Base-by-base conservation (phyloP, 2,888 invertebrate species). In the Andrena flavipes region DNA sequence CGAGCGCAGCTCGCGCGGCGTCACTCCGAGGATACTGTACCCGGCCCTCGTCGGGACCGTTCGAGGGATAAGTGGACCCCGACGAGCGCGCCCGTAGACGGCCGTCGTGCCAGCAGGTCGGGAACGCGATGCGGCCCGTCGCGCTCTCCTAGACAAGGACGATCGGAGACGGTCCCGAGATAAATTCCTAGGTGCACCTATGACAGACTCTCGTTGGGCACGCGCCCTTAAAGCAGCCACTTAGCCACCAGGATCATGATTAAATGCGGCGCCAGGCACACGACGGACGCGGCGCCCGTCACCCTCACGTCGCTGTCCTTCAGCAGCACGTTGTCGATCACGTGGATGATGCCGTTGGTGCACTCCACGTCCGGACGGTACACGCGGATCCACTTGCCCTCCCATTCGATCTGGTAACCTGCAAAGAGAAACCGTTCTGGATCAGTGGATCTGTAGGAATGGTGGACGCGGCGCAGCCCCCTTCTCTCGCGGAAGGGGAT, bases 321-420 rank as follows among this genome's bases (percentile, higher is more conserved):
- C 80, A 98, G 95, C 92, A 99, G 96, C 5, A 98, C 98, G 87
- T 96, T 96, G 93, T 98, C 98, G 92, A 99, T 98, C 84, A 98
- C 98, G 94, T 99, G 99, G 89, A 99, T 98, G 89, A 98, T 97
- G 70, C 99, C 99, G 93, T 99, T 99, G 94, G 98, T 98, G 94
- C 99, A 99, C 91, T 98, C 97, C 4, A 99, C 98, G 94, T 99
- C 98, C 30, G 99, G 97, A 86, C 98, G 96, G 94, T 97, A 96
- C 67, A 98, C 97, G 90, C 96, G 96, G 90, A 98, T 97, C 95
- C 96, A 96, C 92, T 96, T 96, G 82, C 97, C 97, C 91, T 97
- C 96, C 98, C 98, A 98, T 92, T 97, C 96, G 81, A 98, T 96
- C 91, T 96, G 96, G 95, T 97, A 98, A 92, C 97, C 98, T 98